Base-by-base conservation (phyloP, 1,140 invertebrate species). In the Drosophila pallidifrons region DNA sequence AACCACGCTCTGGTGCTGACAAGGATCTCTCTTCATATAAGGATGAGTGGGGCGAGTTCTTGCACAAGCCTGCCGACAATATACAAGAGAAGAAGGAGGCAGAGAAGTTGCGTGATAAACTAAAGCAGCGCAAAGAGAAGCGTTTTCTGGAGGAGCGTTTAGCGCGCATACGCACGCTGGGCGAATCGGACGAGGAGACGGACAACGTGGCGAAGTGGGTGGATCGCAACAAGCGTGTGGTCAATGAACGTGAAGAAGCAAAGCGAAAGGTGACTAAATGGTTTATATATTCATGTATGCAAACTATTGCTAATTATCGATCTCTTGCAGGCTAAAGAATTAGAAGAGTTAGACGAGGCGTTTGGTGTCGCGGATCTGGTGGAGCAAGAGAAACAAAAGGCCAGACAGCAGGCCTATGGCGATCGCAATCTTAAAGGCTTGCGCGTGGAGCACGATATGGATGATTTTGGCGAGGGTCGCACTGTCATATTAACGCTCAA, bases 301-400 rank as follows among this genome's bases (percentile, higher is more conserved):
- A 30, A 41, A 20, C 35, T 10, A 10, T 38, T 38, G 10, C 8
- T 38, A 11, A 11, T 7, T 7, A 10, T 10, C 7, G 2, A 38
- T 43, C 20, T 25, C 20, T 16, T 1, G 0, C 89, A 97, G 96
- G 98, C 97, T 43, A 98, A 98, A 93, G 95, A 97, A 93, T 93
- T 99, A 75, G 98, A 99, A 93, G 98, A 99, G 93, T 95, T 99
- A 93, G 99, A 99, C 94, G 96, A 95, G 91, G 98, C 98, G 89
- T 99, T 99, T 95, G 98, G 98, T 35, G 95, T 99, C 64, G 95
- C 95, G 6, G 96, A 96, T 75, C 93, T 99, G 8, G 94, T 99
- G 3, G 96, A 96, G 75, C 95, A 97, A 78, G 97, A 98, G 89
- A 95, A 96, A 66, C 91, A 93, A 58, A 94, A 94, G 72, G 94